phyloP scores from a whole-genome alignment of 2,888 invertebrate species.

The Heliconius ethilla region DNA sequence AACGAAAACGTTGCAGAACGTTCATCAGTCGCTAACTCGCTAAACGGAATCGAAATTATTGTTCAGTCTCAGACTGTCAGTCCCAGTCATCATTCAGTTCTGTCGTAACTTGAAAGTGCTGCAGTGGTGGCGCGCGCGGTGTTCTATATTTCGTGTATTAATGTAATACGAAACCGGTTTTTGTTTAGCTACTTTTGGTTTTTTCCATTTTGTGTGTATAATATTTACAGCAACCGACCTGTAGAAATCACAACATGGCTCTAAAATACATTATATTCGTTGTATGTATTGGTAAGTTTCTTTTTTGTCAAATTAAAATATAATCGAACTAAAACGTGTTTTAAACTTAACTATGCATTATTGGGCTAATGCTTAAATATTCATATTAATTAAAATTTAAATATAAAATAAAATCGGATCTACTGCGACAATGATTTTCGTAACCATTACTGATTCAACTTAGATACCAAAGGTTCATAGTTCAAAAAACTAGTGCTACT shows the following conservation, averaged over 20 bases:
- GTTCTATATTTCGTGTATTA: constrained; percentile 11
- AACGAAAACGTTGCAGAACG: not conserved
- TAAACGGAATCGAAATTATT: not conserved
- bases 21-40: not conserved
- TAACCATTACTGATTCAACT: constrained; percentile 11
- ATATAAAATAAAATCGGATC: not conserved
- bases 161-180: constrained; percentile 32
- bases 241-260: constrained; percentile 44
- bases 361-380: not conserved
- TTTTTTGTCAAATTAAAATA: constrained; percentile 3
- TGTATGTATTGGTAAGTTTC: constrained; percentile 50
- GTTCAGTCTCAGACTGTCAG: not conserved
- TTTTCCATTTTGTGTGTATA: constrained; percentile 25
- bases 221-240: not conserved
- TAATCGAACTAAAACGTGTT: constrained; percentile 5
- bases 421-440: constrained; percentile 14
- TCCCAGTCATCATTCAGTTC: constrained; percentile 18
- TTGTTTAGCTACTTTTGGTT: constrained; percentile 9
- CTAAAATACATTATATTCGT: constrained; percentile 47
- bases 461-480: constrained; percentile 33
- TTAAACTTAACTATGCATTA: not conserved
- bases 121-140: not conserved
- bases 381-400: not conserved
- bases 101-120: not conserved
- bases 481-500: constrained; percentile 25